Conservation (phyloP, 2,113 vertebrate genomes). For the Taxidea taxus region DNA sequence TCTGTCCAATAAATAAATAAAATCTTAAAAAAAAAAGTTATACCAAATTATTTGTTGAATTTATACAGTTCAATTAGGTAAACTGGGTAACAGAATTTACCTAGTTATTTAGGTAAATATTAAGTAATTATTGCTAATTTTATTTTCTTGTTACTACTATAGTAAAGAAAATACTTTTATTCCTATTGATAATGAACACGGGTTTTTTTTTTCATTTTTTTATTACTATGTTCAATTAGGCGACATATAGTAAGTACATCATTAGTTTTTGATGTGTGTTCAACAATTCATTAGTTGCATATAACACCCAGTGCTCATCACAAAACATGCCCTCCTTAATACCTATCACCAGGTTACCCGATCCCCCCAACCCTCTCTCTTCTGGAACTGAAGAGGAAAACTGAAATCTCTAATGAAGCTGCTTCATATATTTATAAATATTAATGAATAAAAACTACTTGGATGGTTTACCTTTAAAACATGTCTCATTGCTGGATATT, state of each 20-base stretch:
- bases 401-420: constrained; percentile 97
- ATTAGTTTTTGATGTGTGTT: too few species aligned
- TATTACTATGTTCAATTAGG: too few species aligned
- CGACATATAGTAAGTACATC: too few species aligned
- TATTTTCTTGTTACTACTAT: not conserved
- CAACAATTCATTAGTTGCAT: too few species aligned
- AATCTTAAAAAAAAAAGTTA: not conserved
- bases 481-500: not conserved
- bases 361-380: not conserved
- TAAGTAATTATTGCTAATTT: not conserved
- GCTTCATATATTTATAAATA: constrained; percentile 99
- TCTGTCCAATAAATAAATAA: too few species aligned
- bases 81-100: not conserved
- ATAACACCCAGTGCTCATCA: too few species aligned
- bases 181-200: not conserved
- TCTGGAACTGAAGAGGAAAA: constrained; percentile 79
- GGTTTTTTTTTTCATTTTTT: not conserved
- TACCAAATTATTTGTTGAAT: not conserved
- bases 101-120: not conserved
- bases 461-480: constrained; percentile 95
- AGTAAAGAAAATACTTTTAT: not conserved
- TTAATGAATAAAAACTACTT: constrained; percentile 99
- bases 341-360: not conserved
- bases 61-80: not conserved
- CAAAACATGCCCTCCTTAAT: not conserved